A percentile compares a stretch with the other conserved stretches of the same genome.
Evolutionary conservation across 2,888 invertebrate species (phyloP).

Genomic region (Sepiola atlantica): DNA sequence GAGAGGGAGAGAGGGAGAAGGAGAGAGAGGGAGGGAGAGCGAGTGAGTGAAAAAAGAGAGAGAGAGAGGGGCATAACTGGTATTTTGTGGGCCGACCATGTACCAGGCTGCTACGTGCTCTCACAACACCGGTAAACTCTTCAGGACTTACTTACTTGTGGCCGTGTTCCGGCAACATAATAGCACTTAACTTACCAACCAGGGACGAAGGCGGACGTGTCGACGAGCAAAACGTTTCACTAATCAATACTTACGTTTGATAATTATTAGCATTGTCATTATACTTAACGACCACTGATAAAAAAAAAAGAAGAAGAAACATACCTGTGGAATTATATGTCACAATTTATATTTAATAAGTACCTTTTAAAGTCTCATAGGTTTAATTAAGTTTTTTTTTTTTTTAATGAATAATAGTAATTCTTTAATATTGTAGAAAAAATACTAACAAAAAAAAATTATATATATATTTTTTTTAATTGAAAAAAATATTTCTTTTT

Average conservation of each 20-base stretch:
- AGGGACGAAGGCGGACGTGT: neutral
- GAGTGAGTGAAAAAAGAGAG: too few relatives aligned
- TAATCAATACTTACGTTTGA: neutral
- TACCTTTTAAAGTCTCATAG: neutral
- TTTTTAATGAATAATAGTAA: neutral
- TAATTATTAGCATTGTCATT: neutral
- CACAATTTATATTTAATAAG: neutral
- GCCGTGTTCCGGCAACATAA: neutral
- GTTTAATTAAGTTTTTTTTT: neutral
- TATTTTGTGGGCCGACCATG: slow-evolving; percentile 3
- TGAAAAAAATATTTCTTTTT: neutral
- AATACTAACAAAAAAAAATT: neutral
- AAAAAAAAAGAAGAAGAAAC: neutral
- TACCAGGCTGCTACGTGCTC: neutral
- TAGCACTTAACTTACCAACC: slow-evolving; percentile 12
- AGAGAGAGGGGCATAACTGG: neutral
- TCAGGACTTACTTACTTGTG: neutral
- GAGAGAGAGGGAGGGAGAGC: too few relatives aligned
- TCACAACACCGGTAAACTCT: neutral
- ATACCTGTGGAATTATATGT: neutral
- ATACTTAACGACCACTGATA: neutral
- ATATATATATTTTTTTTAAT: neutral
- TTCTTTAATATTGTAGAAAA: neutral
- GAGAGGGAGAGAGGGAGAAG: too few relatives aligned
- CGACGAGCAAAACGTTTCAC: neutral